These are phyloP conservation scores for Dermatemys mawii DNA, from an alignment of 2,113 vertebrate genomes.

Conservation along the genomic window DNA sequence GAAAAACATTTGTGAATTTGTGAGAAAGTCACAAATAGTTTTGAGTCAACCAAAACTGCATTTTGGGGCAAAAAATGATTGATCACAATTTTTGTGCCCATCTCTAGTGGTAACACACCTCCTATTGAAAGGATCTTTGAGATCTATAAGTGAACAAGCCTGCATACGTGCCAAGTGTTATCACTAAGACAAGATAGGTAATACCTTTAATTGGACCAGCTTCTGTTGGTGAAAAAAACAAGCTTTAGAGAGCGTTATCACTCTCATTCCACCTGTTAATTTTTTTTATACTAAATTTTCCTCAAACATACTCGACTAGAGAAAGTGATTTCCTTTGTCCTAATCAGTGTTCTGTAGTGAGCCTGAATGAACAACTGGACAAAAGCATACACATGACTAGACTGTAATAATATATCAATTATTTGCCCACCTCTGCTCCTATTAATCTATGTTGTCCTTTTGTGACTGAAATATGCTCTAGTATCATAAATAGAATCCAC, in stretches of 20 bases:
- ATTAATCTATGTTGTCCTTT: background rate
- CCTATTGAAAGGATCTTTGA: background rate
- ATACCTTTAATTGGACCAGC: background rate
- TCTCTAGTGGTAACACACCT: background rate
- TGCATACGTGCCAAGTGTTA: background rate
- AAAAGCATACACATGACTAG: background rate
- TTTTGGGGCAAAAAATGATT: background rate
- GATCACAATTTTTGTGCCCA: background rate
- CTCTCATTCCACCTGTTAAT: constrained; percentile 4
- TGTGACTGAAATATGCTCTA: background rate
- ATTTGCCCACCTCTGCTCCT: constrained; percentile 1
- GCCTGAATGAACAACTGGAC: background rate
- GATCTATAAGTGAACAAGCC: background rate
- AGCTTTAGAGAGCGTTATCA: background rate
- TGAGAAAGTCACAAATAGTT: background rate
- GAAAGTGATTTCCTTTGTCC: constrained; percentile 15
- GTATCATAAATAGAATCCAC: background rate
- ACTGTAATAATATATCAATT: constrained; percentile 5
- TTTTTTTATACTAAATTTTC: constrained; percentile 32
- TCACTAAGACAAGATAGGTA: background rate
- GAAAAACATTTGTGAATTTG: background rate
- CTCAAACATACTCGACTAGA: background rate
- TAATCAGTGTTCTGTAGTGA: background rate
- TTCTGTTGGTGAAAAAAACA: background rate
- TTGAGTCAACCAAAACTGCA: background rate